Percentiles rank a stretch among this genome's conserved stretches.
These are phyloP conservation scores for Tyrannus savana DNA, from an alignment of 2,113 vertebrate species.

Conservation along the genomic window DNA sequence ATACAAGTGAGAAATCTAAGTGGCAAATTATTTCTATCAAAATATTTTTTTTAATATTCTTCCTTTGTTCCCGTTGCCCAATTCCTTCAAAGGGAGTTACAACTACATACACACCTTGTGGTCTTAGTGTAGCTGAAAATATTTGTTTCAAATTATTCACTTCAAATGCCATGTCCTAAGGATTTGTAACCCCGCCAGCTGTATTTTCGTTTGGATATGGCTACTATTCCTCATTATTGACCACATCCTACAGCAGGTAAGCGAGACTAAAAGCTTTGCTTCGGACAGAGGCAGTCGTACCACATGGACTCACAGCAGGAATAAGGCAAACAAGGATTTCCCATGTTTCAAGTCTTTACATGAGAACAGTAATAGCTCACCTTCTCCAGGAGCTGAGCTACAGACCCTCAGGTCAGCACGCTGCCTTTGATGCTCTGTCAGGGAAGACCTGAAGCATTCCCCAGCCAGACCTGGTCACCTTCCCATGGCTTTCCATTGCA, in stretches of 20 bases:
- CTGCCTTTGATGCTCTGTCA: background rate
- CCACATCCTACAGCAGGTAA: background rate
- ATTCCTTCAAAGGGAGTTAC: background rate
- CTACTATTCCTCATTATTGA: background rate
- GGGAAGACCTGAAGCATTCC: background rate
- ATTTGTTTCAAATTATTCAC: background rate
- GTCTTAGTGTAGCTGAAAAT: background rate
- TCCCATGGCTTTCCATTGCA: background rate
- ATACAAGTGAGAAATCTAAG: background rate
- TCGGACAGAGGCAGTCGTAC: background rate
- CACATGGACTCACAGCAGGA: background rate
- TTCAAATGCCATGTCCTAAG: background rate
- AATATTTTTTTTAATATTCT: background rate
- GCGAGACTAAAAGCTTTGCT: background rate
- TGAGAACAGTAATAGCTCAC: background rate
- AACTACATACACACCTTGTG: accelerated
- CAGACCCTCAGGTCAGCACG: background rate
- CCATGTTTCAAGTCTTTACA: background rate
- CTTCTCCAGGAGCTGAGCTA: background rate
- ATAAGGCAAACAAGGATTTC: background rate
- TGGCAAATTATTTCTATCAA: background rate
- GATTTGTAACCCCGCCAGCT: background rate
- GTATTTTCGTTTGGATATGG: background rate
- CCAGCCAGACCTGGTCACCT: background rate
- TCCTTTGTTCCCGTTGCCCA: background rate